Evolutionary conservation across 2,113 vertebrate species (phyloP), one percentile per base, ranked within the genome.

Genomic region (Psilopogon haemacephalus): DNA sequence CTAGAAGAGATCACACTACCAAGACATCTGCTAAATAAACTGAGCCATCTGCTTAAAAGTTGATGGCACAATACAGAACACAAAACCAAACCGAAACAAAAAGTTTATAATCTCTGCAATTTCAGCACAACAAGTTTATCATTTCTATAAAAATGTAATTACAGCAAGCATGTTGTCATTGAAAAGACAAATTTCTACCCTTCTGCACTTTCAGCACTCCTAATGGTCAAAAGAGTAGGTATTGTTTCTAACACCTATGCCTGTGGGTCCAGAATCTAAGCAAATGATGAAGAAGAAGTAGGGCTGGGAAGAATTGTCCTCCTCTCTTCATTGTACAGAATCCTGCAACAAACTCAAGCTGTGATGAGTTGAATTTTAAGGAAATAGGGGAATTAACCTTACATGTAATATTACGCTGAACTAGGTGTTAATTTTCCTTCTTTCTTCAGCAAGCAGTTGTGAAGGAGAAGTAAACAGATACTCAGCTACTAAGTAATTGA

Each of bases 31-130:
- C 81, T 78, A 63, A 75, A 79, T 73, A 82, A 86, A 63, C 30
- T 23, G 18, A 73, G 55, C 94, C 89, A 94, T 95, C 94, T 94
- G 88, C 86, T 87, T 86, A 74, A 69, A 89, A 69, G 37, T 44
- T 86, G 65, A 84, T 81, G 76, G 69, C 65, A 83, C 67, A 75
- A 62, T 76, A 65, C 40, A 82, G 63, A 84, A 54, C 54, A 69
- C 48, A 72, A 17, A 48, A 48, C 21, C 21, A 48, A 48, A 48
- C 46, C 23, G 24, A 50, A 24, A 5, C 48, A 24, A 50, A 50
- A 50, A 68, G 21, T 86, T 93, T 90, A 64, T 65, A 60, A 72
- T 86, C 28, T 67, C 48, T 75, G 33, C 8, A 54, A 4, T 72
- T 94, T 90, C 83, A 90, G 62, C 14, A 58, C 30, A 88, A 54